Evolutionary conservation across 2,797 vertebrate species (phyloP).

Genomic region (Catamblyrhynchus diadema): DNA sequence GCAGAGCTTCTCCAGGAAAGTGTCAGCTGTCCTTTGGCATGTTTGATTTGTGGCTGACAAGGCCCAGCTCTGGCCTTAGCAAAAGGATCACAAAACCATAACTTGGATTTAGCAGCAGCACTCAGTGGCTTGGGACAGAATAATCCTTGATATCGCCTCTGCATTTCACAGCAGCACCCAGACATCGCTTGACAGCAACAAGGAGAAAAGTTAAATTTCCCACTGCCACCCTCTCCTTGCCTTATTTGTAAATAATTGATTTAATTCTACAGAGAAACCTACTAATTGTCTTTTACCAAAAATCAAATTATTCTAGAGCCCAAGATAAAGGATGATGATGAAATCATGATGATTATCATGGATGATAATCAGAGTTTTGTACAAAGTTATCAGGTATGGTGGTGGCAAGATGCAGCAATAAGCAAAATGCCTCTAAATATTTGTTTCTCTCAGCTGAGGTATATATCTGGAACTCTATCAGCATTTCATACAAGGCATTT

Average conservation of each 20-base stretch:
- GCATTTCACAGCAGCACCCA: not conserved
- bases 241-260: not conserved
- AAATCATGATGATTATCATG: not conserved
- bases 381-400: not conserved
- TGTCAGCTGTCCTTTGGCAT: not conserved
- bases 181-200: not conserved
- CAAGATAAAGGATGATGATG: not conserved
- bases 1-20: not conserved
- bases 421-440: not conserved
- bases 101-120: not conserved
- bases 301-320: not conserved
- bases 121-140: not conserved
- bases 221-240: not conserved
- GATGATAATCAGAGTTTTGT: not conserved
- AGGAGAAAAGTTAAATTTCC: not conserved
- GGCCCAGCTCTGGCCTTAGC: not conserved
- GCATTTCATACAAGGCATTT: slow-evolving; percentile 64
- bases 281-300: not conserved
- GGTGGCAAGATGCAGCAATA: not conserved
- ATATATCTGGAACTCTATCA: slow-evolving; percentile 28
- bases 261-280: not conserved
- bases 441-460: not conserved
- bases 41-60: not conserved
- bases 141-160: not conserved
- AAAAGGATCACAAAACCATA: not conserved